Conservation (phyloP, 2,113 vertebrate species). For the Aptenodytes patagonicus region DNA sequence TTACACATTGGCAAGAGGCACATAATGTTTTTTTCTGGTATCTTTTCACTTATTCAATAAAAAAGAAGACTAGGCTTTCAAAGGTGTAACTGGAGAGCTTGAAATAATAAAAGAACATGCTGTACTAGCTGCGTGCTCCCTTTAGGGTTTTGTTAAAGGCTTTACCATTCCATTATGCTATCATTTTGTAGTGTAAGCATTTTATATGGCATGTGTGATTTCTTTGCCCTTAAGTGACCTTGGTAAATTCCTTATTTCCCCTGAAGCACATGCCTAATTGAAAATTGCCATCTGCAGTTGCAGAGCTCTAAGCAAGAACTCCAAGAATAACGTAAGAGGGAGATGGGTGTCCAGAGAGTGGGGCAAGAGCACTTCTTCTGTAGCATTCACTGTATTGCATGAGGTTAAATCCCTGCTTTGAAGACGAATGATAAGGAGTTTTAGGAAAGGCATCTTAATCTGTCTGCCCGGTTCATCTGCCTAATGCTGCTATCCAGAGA, state of each 20-base stretch:
- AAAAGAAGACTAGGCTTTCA: not conserved
- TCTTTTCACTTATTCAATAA: conserved; percentile 22
- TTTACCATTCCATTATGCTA: conserved; percentile 62
- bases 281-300: conserved; percentile 54
- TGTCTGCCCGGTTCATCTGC: not conserved
- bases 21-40: not conserved
- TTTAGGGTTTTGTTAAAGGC: conserved; percentile 48
- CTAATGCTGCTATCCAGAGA: not conserved
- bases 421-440: not conserved
- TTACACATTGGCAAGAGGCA: not conserved
- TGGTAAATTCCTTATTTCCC: conserved; percentile 65
- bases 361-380: not conserved
- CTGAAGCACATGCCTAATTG: conserved; percentile 63
- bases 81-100: conserved; percentile 63
- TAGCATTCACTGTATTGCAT: not conserved
- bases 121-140: conserved; percentile 41
- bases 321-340: not conserved
- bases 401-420: not conserved
- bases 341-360: not conserved
- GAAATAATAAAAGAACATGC: conserved; percentile 60
- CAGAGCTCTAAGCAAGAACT: not conserved
- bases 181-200: conserved; percentile 53
- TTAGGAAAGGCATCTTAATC: not conserved
- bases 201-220: conserved; percentile 64
- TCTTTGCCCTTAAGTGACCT: conserved; percentile 70